Evolutionary conservation across 2,113 vertebrate species (phyloP).

Genomic region (Scolopax mira): DNA sequence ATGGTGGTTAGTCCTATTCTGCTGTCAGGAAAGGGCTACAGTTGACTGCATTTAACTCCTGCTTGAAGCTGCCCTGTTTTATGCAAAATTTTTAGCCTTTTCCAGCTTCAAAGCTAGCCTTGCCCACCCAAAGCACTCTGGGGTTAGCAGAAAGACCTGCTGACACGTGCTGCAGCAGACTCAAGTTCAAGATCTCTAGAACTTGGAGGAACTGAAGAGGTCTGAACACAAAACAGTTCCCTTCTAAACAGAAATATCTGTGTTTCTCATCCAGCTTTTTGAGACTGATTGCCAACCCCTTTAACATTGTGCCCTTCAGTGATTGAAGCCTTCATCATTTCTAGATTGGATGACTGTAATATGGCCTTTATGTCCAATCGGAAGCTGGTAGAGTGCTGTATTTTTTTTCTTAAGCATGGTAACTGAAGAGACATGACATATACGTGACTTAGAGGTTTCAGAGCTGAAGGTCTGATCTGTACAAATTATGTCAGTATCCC

Average conservation of each 20-base stretch:
- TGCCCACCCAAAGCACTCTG: neutral
- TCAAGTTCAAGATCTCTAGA: neutral
- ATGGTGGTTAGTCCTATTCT: constrained; percentile 34
- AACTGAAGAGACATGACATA: neutral
- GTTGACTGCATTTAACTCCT: neutral
- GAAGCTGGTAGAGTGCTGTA: neutral
- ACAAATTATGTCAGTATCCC: neutral
- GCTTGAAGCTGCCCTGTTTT: neutral
- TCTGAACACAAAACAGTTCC: neutral
- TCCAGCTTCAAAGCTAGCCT: neutral
- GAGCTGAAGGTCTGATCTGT: neutral
- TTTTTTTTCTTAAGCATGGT: neutral
- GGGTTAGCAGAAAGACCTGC: neutral
- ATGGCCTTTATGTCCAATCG: neutral
- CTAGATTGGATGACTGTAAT: neutral
- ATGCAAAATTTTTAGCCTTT: neutral
- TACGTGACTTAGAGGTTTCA: neutral
- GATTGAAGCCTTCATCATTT: neutral
- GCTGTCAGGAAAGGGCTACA: constrained; percentile 1
- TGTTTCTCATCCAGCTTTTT: neutral
- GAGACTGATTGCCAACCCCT: neutral
- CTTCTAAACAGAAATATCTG: neutral
- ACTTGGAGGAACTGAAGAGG: neutral
- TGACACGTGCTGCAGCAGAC: neutral
- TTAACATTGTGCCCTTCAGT: neutral